Evolutionary conservation across 1,140 invertebrate genomes (phyloP).

Genomic region (Trinorchestia longiramus): DNA sequence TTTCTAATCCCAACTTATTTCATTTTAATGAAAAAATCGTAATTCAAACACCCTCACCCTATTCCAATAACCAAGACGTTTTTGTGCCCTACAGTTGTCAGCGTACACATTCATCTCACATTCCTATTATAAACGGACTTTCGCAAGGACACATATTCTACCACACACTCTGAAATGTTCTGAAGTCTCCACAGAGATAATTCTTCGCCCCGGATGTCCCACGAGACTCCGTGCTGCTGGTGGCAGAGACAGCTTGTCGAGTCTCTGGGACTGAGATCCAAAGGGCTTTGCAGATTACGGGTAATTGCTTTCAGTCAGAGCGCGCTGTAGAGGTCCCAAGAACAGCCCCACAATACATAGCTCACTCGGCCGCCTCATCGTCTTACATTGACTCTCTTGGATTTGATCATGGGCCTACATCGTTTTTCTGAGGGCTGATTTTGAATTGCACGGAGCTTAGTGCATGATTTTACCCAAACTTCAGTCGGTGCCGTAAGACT

Average conservation of each 20-base stretch:
- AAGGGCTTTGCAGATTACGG: slow-evolving; percentile 52
- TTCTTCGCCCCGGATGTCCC: neutral
- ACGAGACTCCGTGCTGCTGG: neutral
- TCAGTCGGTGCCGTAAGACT: neutral
- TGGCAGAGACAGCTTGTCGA: slow-evolving; percentile 46
- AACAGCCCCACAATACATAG: neutral
- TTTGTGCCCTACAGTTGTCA: neutral
- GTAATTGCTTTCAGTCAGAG: slow-evolving; percentile 48
- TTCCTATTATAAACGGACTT: neutral
- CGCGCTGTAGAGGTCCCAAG: neutral
- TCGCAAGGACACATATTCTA: neutral
- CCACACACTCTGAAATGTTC: neutral
- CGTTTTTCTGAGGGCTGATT: neutral
- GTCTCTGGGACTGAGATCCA: slow-evolving; percentile 29
- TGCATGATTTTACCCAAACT: neutral
- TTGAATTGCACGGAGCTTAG: neutral
- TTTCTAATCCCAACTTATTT: neutral
- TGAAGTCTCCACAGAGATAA: neutral
- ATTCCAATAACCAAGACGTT: neutral
- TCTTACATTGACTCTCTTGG: neutral
- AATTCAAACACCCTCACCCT: neutral
- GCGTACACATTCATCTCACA: neutral
- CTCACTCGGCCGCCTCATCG: neutral
- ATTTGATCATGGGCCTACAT: neutral
- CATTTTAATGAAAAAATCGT: neutral